Base-by-base conservation (phyloP, 2,797 vertebrate genomes). In the Xenopus petersii region DNA sequence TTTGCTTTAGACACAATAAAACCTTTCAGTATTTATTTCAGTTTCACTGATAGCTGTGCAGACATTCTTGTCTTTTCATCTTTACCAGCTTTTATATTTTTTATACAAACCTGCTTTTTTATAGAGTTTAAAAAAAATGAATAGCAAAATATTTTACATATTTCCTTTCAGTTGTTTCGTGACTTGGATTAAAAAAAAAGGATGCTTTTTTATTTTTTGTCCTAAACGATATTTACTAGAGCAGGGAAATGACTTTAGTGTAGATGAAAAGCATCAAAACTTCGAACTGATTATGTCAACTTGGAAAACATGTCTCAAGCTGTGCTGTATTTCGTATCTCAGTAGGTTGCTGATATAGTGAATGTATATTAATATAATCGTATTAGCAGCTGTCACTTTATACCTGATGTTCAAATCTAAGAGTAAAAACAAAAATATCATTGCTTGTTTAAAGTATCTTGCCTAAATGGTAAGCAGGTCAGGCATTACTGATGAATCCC, bases 301-400 rank as follows among this genome's bases (percentile, higher is more conserved):
- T 49, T 68, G 54, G 65, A 78, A 64, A 78, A 78, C 42, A 64
- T 59, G 26, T 63, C 56, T 73, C 75, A 73, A 73, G 75, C 75
- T 73, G 75, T 58, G 75, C 51, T 42, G 58, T 73, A 68, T 78
- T 73, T 30, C 17, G 36, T 42, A 55, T 64, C 75, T 33, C 70
- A 77, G 70, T 77, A 67, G 72, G 70, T 73, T 17, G 75, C 65
- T 56, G n/a, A 17, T 64, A 73, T 68, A n/a, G 21, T 58, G 26
- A 65, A 73, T 73, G 67, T 78, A 73, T 66, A 78, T 73, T 73
- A 78, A 78, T 78, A 68, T 68, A 56, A 58, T 63, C 70, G 68
- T 36, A 78, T 78, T 77, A 78, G 51, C 64, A 73, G 49, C 61
- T 73, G 65, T 68, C 55, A 58, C 12, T 68, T 73, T 69, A 49